Evolutionary conservation across 2,797 vertebrate genomes (phyloP).

Genomic region (Babyrousa celebensis): DNA sequence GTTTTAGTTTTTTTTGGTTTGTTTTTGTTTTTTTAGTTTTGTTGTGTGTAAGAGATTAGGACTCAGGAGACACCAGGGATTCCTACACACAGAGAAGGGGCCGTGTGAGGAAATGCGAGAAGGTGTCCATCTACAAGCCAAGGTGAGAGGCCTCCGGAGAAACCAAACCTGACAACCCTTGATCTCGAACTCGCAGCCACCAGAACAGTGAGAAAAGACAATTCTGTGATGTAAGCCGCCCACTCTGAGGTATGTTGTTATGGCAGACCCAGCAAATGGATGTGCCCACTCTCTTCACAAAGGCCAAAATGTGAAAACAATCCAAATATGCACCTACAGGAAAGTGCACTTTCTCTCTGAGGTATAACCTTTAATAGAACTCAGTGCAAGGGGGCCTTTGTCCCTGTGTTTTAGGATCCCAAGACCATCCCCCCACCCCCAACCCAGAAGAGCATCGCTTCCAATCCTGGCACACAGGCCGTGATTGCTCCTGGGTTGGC

Average conservation of each 20-base stretch:
- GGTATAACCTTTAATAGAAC: neutral
- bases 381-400: neutral
- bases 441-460: neutral
- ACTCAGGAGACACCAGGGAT: neutral
- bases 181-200: neutral
- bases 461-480: neutral
- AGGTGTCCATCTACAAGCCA: neutral
- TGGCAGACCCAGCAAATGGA: neutral
- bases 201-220: neutral
- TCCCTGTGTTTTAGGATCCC: neutral
- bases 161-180: neutral
- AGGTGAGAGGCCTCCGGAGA: neutral
- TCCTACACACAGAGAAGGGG: neutral
- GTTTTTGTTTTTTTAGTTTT: no score
- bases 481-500: neutral
- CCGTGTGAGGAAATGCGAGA: accelerated
- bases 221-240: neutral
- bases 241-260: neutral
- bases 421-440: neutral
- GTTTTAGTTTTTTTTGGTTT: no score
- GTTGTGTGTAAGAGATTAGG: no score
- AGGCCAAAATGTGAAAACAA: neutral
- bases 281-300: neutral
- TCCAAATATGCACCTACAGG: neutral
- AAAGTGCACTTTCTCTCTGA: slow-evolving; percentile 11